Evolutionary conservation across 2,888 invertebrate species (phyloP).

Genomic region (Scelioninae gen. 1): DNA sequence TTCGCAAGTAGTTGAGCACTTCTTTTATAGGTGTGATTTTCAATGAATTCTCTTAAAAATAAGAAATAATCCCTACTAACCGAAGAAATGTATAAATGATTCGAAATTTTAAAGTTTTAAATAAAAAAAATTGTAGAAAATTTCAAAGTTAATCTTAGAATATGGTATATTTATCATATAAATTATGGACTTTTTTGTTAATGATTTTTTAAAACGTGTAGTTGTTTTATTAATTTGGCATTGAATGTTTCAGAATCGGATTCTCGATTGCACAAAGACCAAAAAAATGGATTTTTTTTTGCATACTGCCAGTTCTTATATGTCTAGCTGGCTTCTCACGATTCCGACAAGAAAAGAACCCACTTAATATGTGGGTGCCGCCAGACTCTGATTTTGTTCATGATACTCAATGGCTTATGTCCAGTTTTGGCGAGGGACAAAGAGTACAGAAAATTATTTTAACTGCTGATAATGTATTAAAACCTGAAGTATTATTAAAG

Average conservation of each 20-base stretch:
- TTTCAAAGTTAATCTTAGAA: constrained; percentile 1
- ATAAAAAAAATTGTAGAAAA: too few relatives aligned
- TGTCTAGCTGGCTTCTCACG: constrained; percentile 87
- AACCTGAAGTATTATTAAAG: constrained; percentile 86
- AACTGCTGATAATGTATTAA: constrained; percentile 88
- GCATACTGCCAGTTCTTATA: constrained; percentile 86
- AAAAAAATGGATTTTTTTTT: constrained; percentile 86
- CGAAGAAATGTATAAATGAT: too few relatives aligned
- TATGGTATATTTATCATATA: too few relatives aligned
- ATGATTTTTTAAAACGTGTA: too few relatives aligned
- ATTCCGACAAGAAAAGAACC: constrained; percentile 90
- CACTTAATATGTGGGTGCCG: constrained; percentile 91
- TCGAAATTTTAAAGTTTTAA: too few relatives aligned
- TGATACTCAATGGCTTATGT: constrained; percentile 90
- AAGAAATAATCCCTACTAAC: too few relatives aligned
- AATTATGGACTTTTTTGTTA: too few relatives aligned
- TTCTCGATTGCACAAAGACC: constrained; percentile 87
- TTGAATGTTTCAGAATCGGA: constrained; percentile 86
- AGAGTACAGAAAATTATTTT: constrained; percentile 87
- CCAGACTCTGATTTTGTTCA: constrained; percentile 88
- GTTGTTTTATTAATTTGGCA: too few relatives aligned
- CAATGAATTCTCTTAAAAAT: neutral
- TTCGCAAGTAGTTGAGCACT: constrained; percentile 76
- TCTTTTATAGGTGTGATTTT: constrained; percentile 78
- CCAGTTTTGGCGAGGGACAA: constrained; percentile 88